A percentile compares a stretch with the other conserved stretches of the same genome.
These are phyloP conservation scores for Catostomus latipinnis DNA, from an alignment of 2,797 vertebrate genomes.

Conservation along the genomic window DNA sequence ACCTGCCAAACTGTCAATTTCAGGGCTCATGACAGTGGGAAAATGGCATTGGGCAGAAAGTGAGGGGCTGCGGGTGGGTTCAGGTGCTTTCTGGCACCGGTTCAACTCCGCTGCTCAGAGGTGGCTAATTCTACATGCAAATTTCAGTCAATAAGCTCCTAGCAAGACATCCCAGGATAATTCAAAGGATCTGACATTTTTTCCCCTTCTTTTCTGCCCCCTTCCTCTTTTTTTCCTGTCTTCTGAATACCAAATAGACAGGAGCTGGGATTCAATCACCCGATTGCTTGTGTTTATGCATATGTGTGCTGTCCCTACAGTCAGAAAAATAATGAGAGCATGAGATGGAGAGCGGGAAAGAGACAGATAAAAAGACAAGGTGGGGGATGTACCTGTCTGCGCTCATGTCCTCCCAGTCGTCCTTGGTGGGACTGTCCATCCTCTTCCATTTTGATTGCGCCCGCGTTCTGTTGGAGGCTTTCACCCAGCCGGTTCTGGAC, in stretches of 20 bases:
- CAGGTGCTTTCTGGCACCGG: constrained; percentile 92
- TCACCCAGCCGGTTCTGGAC: constrained; percentile 82
- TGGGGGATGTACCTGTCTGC: constrained; percentile 87
- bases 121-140: constrained; percentile 99
- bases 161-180: constrained; percentile 99
- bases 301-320: constrained; percentile 91
- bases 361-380: constrained; percentile 48
- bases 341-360: constrained; percentile 52
- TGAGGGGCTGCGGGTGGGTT: constrained; percentile 84
- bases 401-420: constrained; percentile 96
- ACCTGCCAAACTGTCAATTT: constrained; percentile 99
- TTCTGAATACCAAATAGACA: constrained; percentile 98
- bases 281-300: constrained; percentile 93
- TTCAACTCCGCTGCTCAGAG: constrained; percentile 94
- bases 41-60: constrained; percentile 87
- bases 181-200: constrained; percentile 98
- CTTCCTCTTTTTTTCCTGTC: constrained; percentile 72
- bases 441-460: constrained; percentile 90
- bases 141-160: constrained; percentile 99
- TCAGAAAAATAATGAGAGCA: constrained; percentile 89
- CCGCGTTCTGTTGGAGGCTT: constrained; percentile 79
- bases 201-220: constrained; percentile 67
- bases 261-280: constrained; percentile 98
- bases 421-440: constrained; percentile 88
- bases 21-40: constrained; percentile 92